Evolutionary conservation across 2,888 invertebrate genomes (phyloP).

Genomic region (Gisinianus flammeolus): DNA sequence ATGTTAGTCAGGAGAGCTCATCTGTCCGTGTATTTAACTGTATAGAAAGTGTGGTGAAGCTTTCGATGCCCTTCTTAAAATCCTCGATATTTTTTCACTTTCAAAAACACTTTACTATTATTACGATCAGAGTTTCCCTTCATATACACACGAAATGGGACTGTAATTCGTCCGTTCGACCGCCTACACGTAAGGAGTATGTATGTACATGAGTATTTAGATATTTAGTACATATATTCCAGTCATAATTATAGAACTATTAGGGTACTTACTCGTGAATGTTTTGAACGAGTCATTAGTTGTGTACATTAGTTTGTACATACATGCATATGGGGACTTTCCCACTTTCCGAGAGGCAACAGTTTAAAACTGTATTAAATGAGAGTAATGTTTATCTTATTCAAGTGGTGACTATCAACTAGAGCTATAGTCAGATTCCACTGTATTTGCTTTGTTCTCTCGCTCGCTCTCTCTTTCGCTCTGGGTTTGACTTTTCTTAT

Average conservation of each 20-base stretch:
- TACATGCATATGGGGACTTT: not conserved
- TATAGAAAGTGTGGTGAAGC: not conserved
- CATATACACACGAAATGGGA: too few species aligned
- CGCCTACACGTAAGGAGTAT: not conserved
- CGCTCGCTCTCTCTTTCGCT: not conserved
- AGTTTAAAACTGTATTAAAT: not conserved
- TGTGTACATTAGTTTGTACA: not conserved
- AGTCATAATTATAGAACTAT: not conserved
- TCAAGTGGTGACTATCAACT: constrained; percentile 1
- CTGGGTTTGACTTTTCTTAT: not conserved
- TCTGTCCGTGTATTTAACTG: not conserved
- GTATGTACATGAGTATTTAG: not conserved
- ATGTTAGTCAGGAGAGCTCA: not conserved
- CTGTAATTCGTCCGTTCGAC: not conserved
- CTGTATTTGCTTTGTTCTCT: not conserved
- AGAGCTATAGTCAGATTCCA: not conserved
- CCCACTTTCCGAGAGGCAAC: not conserved
- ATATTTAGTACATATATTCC: not conserved
- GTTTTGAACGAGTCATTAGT: not conserved
- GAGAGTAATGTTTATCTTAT: constrained; percentile 10
- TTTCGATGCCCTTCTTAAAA: constrained; percentile 21
- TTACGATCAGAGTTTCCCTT: constrained; percentile 16
- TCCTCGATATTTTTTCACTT: constrained; percentile 10
- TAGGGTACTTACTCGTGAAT: not conserved
- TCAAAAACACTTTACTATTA: constrained; percentile 25